Evolutionary conservation across 2,888 invertebrate species (phyloP), one percentile per base, ranked within the genome.

Genomic region (Trimorus sp.): DNA sequence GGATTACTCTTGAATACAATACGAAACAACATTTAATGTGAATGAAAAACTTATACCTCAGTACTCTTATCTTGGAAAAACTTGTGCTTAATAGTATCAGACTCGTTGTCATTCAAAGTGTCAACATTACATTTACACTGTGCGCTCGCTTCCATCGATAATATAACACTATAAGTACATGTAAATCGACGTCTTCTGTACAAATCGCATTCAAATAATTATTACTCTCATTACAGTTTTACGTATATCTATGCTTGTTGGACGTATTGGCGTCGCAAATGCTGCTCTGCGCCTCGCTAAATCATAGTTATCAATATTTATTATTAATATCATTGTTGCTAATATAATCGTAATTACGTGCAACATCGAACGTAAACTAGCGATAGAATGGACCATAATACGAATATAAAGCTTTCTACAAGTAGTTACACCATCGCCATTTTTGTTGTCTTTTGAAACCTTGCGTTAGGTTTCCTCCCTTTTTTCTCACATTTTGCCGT

Each of bases 321-420:
- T 85, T 85, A 84, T 85, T 86, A 86, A 87, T 86, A 78, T 83
- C 77, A 78, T 83, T 77, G 69, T 76, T 79, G 76, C 66, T 77
- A 79, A 79, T 79, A 77, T 74, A 65, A 79, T 70, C 63, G 79
- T 86, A 90, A 90, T 87, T 88, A 84, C 87, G 86, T 84, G 80
- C 88, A 91, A 90, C 89, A 89, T 89, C 86, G 87, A 90, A 90
- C 89, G 86, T 89, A 90, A 80, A 90, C 89, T 88, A 86, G 85
- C 85, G 83, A 83, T 83, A 84, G 81, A 84, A 84, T 85, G 79
- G 84, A 82, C 79, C 81, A 77, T 84, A 85, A 79, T 87, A 85
- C 84, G 80, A 71, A 86, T 87, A 87, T 86, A 88, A 90, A 89
- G 88, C 88, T 90, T 90, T 89, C 88, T 90, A 90, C 88, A 89